These are phyloP conservation scores for Hapalemur alaotrensis DNA, from an alignment of 2,797 vertebrate species.

Conservation along the genomic window DNA sequence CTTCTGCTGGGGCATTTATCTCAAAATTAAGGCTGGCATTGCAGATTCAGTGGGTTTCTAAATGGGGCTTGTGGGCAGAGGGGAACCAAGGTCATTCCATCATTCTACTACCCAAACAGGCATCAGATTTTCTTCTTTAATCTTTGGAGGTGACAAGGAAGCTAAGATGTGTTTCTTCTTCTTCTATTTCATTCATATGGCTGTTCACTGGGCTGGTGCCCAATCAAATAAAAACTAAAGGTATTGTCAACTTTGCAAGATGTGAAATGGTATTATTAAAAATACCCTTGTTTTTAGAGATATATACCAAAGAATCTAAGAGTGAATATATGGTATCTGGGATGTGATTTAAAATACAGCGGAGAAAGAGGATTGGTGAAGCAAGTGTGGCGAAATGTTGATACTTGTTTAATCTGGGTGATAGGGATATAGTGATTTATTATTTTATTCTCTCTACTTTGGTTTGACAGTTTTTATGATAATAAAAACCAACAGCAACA, in stretches of 20 bases:
- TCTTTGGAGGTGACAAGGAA: background rate
- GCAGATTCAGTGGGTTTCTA: background rate
- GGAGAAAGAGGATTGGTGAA: background rate
- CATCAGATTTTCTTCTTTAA: background rate
- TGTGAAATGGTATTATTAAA: background rate
- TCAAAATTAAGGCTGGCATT: background rate
- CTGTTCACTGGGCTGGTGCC: background rate
- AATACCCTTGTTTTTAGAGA: background rate
- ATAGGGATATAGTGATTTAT: background rate
- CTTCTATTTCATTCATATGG: background rate
- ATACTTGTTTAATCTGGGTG: background rate
- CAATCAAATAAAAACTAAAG: background rate
- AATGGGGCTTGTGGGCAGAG: background rate
- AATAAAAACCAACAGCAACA: background rate
- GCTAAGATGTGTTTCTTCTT: background rate
- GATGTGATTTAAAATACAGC: background rate
- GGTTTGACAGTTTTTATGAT: slow-evolving; percentile 36
- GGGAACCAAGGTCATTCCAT: background rate
- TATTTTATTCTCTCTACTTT: background rate
- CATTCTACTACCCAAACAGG: too few relatives aligned
- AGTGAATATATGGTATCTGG: background rate
- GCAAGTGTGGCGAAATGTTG: background rate
- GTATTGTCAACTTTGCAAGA: background rate
- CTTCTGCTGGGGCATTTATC: background rate
- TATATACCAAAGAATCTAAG: background rate